phyloP scores from a whole-genome alignment of 2,888 invertebrate genomes.

The Podotricha telesiphe region DNA sequence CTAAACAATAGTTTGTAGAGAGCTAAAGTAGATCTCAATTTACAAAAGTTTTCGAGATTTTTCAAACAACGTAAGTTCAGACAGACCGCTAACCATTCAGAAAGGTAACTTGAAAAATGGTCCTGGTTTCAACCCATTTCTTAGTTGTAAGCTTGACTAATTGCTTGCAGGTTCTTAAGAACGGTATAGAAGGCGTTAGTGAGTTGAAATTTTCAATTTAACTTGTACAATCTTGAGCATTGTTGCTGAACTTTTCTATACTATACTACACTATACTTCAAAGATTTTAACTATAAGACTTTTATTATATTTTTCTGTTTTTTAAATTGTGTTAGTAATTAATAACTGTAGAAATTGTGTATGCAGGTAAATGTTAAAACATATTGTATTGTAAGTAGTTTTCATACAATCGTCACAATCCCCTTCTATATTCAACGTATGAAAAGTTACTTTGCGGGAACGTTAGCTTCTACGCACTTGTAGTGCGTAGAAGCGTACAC shows the following conservation, averaged over 20 bases:
- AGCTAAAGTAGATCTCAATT: conserved; percentile 2
- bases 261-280: background rate
- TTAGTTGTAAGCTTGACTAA: conserved; percentile 43
- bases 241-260: conserved; percentile 29
- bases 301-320: no score
- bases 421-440: no score
- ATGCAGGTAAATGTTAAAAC: no score
- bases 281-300: background rate
- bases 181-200: conserved; percentile 28
- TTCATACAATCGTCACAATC: no score
- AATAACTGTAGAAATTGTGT: no score
- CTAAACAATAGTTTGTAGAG: no score
- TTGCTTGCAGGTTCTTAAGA: conserved; percentile 39
- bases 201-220: conserved; percentile 45
- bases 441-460: no score
- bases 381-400: no score
- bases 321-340: no score
- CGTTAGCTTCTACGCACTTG: no score
- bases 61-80: conserved; percentile 22
- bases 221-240: conserved; percentile 41
- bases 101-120: conserved; percentile 38
- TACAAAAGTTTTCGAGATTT: conserved; percentile 6
- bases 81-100: conserved; percentile 32
- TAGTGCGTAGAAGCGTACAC: no score
- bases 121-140: conserved; percentile 36